Base-by-base conservation (phyloP, 2,888 invertebrate species). In the Harpalus rubripes region DNA sequence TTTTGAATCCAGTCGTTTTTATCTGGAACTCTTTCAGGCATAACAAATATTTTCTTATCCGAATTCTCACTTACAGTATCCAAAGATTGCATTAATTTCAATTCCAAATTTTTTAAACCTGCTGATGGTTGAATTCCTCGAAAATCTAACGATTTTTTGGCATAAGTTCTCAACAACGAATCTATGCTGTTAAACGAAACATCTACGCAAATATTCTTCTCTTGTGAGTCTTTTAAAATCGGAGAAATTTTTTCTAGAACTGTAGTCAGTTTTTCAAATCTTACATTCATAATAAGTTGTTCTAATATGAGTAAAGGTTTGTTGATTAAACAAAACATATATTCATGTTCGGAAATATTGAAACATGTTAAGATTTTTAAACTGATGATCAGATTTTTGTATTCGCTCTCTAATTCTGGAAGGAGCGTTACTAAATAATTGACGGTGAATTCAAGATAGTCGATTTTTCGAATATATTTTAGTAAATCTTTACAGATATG, bases 231-330 rank as follows among this genome's bases (percentile, higher is more conserved):
- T 18, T 88, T 83, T 16, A 91, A 85, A 85, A 89, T 88, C 0
- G 92, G 91, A n/a, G 92, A 91, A 15, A 95, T 92, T 32, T 92
- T 92, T n/a, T 92, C 92, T 32, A 96, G 89, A 3, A 96, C 93
- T 58, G 92, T 92, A 0, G 93, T 92, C 7, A 96, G 91, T 79
- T 93, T 92, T 87, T 96, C 96, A 79, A 96, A 92, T 89, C 95
- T 95, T 0, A 95, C 95, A 89, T 98, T 97, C 97, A 98, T 97
- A 10, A 98, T 90, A 81, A 97, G 92, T 89, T 97, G 96, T 89
- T 98, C 98, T 7, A 98, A 92, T 88, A 98, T 95, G 3, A 96
- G 91, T 59, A 96, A 89, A 0, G 98, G 98, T 86, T 93, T 93
- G 72, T 93, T 93, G 18, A 95, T 92, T 22, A 96, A 89, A 87